A percentile compares a stretch with the other conserved stretches of the same genome.
Conservation (phyloP, 2,113 vertebrate species). For the Corydoras sp. region DNA sequence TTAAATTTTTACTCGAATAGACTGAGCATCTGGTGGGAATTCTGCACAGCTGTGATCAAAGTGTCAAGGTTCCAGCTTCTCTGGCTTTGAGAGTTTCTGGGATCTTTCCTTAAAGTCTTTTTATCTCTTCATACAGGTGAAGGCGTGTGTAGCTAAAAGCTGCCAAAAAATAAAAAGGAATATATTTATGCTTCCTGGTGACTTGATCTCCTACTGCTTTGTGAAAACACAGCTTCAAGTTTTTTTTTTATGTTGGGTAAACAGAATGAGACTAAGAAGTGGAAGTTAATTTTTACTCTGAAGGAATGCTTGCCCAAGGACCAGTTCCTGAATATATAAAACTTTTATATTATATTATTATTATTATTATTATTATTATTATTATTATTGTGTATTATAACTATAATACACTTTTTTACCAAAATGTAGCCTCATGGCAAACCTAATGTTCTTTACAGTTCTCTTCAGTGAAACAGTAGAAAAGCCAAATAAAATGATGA, state of each 20-base stretch:
- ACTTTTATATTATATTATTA: neutral
- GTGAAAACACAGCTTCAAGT: constrained; percentile 51
- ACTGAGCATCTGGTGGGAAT: constrained; percentile 20
- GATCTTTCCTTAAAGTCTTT: constrained; percentile 45
- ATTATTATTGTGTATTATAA: neutral
- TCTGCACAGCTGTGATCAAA: constrained; percentile 51
- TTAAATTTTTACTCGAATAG: constrained; percentile 1
- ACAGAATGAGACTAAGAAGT: constrained; percentile 49
- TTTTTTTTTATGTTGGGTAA: constrained; percentile 46
- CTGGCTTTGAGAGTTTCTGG: constrained; percentile 50
- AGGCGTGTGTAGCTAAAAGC: constrained; percentile 22
- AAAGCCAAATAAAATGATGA: no score
- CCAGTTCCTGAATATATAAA: constrained; percentile 34
- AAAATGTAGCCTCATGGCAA: no score
- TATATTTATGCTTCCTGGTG: constrained; percentile 32
- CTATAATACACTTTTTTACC: no score
- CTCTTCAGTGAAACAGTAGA: no score
- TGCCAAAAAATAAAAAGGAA: constrained; percentile 36
- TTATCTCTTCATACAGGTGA: constrained; percentile 31
- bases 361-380: neutral
- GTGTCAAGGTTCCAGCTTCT: constrained; percentile 22
- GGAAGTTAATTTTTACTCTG: constrained; percentile 47
- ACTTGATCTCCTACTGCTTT: constrained; percentile 36
- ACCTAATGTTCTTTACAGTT: no score
- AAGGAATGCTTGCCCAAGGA: constrained; percentile 34